These are phyloP conservation scores for Tokudaia tokunoshimensis DNA, from an alignment of 2,797 vertebrate species.

Conservation along the genomic window DNA sequence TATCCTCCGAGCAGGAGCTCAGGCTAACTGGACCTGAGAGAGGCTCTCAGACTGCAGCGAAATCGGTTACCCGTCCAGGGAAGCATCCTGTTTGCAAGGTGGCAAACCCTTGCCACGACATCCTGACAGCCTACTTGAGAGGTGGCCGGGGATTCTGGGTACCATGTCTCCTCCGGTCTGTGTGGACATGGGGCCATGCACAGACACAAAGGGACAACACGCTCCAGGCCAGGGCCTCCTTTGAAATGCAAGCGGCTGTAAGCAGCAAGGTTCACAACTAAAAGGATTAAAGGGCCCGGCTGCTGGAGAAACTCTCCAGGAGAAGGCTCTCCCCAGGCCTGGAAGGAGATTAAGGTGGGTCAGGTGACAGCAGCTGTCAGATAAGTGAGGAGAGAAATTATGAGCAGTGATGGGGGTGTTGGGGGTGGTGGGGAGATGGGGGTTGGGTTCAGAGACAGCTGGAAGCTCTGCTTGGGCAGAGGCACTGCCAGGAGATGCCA, in stretches of 20 bases:
- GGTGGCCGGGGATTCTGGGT: not conserved
- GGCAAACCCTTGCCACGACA: not conserved
- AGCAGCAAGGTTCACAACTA: not conserved
- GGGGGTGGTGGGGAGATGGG: too few species aligned
- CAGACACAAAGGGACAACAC: not conserved
- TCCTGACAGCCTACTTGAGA: not conserved
- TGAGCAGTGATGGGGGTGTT: too few species aligned
- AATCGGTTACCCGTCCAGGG: not conserved
- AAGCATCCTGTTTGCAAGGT: not conserved
- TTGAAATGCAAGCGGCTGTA: not conserved
- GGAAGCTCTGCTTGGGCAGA: not conserved
- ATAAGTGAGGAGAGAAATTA: not conserved
- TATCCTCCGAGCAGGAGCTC: not conserved
- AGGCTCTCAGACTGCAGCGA: not conserved
- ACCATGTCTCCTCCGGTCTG: not conserved
- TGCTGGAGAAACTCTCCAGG: not conserved
- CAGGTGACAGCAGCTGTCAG: rapidly evolving
- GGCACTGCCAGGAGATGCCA: not conserved
- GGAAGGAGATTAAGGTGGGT: not conserved
- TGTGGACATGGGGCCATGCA: not conserved
- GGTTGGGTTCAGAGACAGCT: not conserved
- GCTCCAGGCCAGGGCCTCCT: not conserved
- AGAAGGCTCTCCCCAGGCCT: not conserved
- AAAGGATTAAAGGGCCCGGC: not conserved
- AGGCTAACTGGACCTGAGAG: not conserved